Evolutionary conservation across 2,113 vertebrate species (phyloP).

Genomic region (Urocolius indicus): DNA sequence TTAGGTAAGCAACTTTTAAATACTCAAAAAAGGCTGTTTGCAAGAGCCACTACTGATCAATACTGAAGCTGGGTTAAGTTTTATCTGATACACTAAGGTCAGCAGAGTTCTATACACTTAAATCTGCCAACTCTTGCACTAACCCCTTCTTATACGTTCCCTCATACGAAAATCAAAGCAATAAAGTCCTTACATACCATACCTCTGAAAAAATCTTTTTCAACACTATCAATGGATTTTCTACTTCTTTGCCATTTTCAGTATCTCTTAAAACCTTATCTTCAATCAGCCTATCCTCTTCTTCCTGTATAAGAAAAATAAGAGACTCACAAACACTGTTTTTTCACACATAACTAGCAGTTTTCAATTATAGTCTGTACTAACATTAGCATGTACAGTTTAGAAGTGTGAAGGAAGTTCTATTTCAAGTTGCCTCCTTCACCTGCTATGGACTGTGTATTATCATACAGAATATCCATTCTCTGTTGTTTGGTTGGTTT

Average conservation of each 20-base stretch:
- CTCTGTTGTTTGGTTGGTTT: neutral
- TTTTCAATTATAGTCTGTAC: neutral
- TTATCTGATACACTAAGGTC: neutral
- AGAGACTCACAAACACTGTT: neutral
- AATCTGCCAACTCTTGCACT: neutral
- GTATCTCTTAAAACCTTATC: conserved; percentile 44
- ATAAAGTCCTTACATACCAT: conserved; percentile 30
- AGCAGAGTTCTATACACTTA: neutral
- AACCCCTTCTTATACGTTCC: neutral
- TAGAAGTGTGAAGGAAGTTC: neutral
- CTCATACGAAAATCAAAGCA: neutral
- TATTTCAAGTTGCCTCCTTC: neutral
- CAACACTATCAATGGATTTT: conserved; percentile 83
- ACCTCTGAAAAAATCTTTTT: conserved; percentile 87
- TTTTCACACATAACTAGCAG: neutral
- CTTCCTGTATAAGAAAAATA: conserved; percentile 76
- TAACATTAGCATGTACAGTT: neutral
- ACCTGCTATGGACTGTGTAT: neutral
- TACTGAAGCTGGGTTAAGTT: neutral
- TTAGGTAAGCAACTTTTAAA: neutral
- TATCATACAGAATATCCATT: neutral
- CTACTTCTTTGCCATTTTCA: conserved; percentile 71
- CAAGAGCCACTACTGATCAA: neutral
- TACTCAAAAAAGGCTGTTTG: neutral
- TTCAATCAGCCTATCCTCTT: conserved; percentile 75